phyloP scores from a whole-genome alignment of 2,797 vertebrate genomes.

The Sebastes ruberrimus region DNA sequence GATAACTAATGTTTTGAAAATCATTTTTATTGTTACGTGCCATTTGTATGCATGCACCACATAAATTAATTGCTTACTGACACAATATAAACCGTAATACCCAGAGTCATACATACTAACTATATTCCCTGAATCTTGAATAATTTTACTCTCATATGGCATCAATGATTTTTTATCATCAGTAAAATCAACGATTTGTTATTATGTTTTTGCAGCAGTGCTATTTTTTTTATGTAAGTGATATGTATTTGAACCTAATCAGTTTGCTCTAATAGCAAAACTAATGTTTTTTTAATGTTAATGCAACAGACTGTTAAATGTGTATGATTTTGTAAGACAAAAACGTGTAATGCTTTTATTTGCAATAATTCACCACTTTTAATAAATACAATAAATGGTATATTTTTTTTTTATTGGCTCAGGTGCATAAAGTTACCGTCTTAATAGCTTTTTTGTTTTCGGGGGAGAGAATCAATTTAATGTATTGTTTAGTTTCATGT shows the following conservation, averaged over 20 bases:
- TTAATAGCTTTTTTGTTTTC: too few relatives aligned
- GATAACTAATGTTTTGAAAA: not conserved
- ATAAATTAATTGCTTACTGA: not conserved
- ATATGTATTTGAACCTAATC: not conserved
- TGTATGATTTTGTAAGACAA: not conserved
- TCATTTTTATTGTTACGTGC: not conserved
- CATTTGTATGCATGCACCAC: not conserved
- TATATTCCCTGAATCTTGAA: not conserved
- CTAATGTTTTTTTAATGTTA: not conserved
- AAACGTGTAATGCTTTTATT: not conserved
- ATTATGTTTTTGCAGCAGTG: not conserved
- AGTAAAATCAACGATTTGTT: not conserved
- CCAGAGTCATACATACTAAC: not conserved
- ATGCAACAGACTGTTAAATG: not conserved
- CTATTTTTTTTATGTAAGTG: not conserved
- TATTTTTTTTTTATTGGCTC: not conserved
- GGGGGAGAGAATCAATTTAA: too few relatives aligned
- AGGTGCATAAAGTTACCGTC: too few relatives aligned
- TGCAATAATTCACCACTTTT: not conserved
- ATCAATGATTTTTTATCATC: not conserved
- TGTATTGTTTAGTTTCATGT: too few relatives aligned
- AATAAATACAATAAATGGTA: constrained; percentile 23
- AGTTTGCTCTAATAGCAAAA: not conserved
- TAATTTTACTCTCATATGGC: fast-evolving
- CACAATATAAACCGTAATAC: not conserved